These are phyloP conservation scores for Pangasius sanitwongsei DNA, from an alignment of 2,797 vertebrate genomes.

Conservation along the genomic window DNA sequence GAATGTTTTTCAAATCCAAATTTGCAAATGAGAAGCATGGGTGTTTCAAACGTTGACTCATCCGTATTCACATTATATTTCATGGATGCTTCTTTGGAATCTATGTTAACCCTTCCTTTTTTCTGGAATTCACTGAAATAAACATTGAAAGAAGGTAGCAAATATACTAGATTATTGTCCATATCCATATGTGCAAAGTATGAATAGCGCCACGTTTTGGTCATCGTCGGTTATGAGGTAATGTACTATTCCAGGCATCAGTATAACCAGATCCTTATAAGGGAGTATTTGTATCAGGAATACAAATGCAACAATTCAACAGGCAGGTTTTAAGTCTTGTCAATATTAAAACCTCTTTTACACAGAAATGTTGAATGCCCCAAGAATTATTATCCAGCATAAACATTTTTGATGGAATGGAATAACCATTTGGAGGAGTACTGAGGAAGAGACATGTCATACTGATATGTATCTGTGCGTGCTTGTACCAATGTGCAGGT, in stretches of 20 bases:
- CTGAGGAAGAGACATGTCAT: slow-evolving; percentile 7
- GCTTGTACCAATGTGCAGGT: slow-evolving; percentile 13
- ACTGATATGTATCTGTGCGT: slow-evolving; percentile 5
- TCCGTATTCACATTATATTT: slow-evolving; percentile 19
- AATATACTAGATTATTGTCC: neutral
- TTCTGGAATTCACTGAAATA: neutral
- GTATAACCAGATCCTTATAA: neutral
- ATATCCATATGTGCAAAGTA: neutral
- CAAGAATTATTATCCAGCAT: neutral
- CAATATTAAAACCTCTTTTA: neutral
- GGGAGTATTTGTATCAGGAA: neutral
- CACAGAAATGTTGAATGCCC: neutral
- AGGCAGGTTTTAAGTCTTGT: neutral
- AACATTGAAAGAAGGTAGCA: neutral
- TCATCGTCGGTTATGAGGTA: neutral
- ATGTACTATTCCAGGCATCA: neutral
- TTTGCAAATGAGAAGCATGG: slow-evolving; percentile 19
- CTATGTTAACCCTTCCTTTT: neutral
- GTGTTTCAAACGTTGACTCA: slow-evolving; percentile 26
- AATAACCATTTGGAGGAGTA: neutral
- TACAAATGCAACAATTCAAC: neutral
- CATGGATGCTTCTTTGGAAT: neutral
- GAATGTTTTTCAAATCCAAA: slow-evolving; percentile 30
- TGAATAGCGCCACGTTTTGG: neutral
- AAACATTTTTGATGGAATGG: neutral